Percentiles rank a stretch among this genome's conserved stretches.
phyloP scores from a whole-genome alignment of 2,113 vertebrate genomes.

The Hystrix brachyura region DNA sequence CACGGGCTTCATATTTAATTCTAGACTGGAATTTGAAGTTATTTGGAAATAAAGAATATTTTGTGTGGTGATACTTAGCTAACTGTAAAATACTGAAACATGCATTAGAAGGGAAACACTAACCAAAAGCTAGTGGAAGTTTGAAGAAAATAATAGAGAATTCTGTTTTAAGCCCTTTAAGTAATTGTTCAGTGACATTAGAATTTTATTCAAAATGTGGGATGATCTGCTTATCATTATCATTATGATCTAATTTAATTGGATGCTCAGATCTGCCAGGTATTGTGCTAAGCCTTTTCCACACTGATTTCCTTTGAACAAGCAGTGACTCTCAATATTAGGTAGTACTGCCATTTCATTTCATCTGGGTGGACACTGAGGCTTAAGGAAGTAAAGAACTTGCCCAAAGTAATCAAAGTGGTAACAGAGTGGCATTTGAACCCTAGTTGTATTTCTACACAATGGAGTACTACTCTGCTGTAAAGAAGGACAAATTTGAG shows the following conservation, averaged over 20 bases:
- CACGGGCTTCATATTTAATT: not conserved
- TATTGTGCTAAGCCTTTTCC: not conserved
- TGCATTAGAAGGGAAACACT: not conserved
- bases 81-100: constrained; percentile 44
- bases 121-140: not conserved
- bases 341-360: not conserved
- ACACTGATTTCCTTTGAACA: not conserved
- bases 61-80: constrained; percentile 8
- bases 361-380: not conserved
- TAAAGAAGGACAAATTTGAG: not conserved
- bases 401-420: not conserved
- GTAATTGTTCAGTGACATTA: constrained; percentile 56
- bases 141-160: constrained; percentile 58
- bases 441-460: not conserved
- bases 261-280: not conserved
- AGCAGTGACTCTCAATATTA: not conserved
- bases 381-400: not conserved
- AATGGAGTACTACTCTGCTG: not conserved
- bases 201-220: constrained; percentile 51
- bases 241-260: constrained; percentile 34
- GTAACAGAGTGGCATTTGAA: not conserved
- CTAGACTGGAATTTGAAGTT: constrained; percentile 1
- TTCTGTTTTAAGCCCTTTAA: constrained; percentile 61
- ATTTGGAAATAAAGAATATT: constrained; percentile 41
- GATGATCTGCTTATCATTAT: constrained; percentile 17